Evolutionary conservation across 2,888 invertebrate genomes (phyloP).

Genomic region (Chloroclystis v-ata): DNA sequence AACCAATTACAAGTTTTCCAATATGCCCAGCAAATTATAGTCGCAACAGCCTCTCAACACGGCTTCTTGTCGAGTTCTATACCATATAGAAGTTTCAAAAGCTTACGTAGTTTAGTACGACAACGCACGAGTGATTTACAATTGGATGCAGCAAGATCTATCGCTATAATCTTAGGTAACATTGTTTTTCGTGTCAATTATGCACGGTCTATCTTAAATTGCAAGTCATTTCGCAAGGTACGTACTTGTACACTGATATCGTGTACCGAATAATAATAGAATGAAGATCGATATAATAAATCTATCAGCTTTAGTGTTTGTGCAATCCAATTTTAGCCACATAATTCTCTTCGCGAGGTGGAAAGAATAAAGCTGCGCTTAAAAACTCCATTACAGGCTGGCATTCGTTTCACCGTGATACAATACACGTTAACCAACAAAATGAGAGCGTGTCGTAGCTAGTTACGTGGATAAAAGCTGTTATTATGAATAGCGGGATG

Average conservation of each 20-base stretch:
- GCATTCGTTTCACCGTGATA: slow-evolving; percentile 65
- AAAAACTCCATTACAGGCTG: slow-evolving; percentile 67
- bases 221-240: slow-evolving; percentile 5
- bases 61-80: slow-evolving; percentile 48
- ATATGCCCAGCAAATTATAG: slow-evolving; percentile 69
- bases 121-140: slow-evolving; percentile 36
- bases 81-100: slow-evolving; percentile 49
- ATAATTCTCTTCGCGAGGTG: slow-evolving; percentile 50
- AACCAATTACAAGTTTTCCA: slow-evolving; percentile 75
- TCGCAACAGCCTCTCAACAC: slow-evolving; percentile 53
- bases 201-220: slow-evolving; percentile 8
- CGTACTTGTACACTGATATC: neutral
- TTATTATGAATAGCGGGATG: slow-evolving; percentile 61
- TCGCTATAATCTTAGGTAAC: neutral
- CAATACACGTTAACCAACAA: slow-evolving; percentile 70
- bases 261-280: slow-evolving; percentile 33
- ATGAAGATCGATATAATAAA: slow-evolving; percentile 52
- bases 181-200: slow-evolving; percentile 3
- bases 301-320: slow-evolving; percentile 49
- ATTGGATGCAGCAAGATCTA: slow-evolving; percentile 18
- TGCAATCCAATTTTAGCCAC: slow-evolving; percentile 55
- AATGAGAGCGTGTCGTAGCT: slow-evolving; percentile 65
- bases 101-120: slow-evolving; percentile 23
- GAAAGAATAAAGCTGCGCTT: slow-evolving; percentile 60
- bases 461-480: slow-evolving; percentile 71